These are phyloP conservation scores for Spea hammondii DNA, from an alignment of 2,797 vertebrate species.

Conservation along the genomic window DNA sequence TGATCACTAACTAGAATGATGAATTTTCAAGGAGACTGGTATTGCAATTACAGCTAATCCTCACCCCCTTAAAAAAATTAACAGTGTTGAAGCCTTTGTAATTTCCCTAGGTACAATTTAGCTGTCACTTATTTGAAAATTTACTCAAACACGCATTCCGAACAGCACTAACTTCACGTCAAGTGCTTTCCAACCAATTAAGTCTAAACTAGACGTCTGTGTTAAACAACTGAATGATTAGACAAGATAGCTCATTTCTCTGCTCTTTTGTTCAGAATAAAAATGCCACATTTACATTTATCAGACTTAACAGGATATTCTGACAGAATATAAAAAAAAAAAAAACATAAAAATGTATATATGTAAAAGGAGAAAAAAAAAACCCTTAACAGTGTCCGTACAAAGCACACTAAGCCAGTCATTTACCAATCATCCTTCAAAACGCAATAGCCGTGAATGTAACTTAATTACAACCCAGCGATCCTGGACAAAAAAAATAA, in stretches of 20 bases:
- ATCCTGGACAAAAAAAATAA: slow-evolving; percentile 72
- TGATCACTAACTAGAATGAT: slow-evolving; percentile 75
- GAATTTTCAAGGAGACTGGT: slow-evolving; percentile 80
- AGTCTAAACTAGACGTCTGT: slow-evolving; percentile 90
- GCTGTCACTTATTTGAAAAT: slow-evolving; percentile 99
- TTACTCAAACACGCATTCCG: slow-evolving; percentile 88
- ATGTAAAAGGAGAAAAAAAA: slow-evolving; percentile 50
- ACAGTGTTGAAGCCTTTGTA: slow-evolving; percentile 99
- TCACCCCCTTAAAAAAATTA: slow-evolving; percentile 76
- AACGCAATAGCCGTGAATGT: slow-evolving; percentile 80
- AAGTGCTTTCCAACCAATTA: slow-evolving; percentile 99
- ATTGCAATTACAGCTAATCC: slow-evolving; percentile 91
- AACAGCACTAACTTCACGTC: slow-evolving; percentile 99
- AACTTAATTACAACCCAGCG: slow-evolving; percentile 83
- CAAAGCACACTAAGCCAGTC: slow-evolving; percentile 77
- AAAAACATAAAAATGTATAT: not conserved
- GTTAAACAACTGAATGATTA: slow-evolving; percentile 98
- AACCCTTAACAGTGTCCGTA: slow-evolving; percentile 74
- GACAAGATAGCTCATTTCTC: slow-evolving; percentile 96
- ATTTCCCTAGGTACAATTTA: slow-evolving; percentile 99
- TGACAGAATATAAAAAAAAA: slow-evolving; percentile 60
- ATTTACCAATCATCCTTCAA: slow-evolving; percentile 85
- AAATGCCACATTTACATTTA: slow-evolving; percentile 90
- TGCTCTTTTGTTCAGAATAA: slow-evolving; percentile 89
- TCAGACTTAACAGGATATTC: slow-evolving; percentile 88